Evolutionary conservation across 1,140 invertebrate genomes (phyloP).

Genomic region (Cotesia vestalis): DNA sequence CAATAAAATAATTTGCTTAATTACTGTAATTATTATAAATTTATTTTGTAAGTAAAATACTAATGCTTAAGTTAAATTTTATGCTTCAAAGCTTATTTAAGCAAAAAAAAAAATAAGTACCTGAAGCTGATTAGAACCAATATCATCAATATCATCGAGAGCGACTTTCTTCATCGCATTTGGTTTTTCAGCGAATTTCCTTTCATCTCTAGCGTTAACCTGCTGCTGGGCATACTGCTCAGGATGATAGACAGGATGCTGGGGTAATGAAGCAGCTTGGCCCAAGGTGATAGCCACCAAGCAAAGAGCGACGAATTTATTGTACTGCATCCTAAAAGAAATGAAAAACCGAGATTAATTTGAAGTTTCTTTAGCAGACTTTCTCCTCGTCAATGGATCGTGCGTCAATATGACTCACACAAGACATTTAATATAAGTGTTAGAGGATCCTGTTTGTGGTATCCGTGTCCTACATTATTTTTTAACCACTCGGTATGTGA

Average conservation of each 20-base stretch:
- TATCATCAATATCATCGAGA: conserved; percentile 81
- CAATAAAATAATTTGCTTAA: no score
- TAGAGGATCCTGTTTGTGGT: no score
- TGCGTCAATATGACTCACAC: background rate
- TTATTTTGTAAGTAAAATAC: no score
- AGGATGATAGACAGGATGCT: conserved; percentile 53
- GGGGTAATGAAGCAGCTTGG: conserved; percentile 57
- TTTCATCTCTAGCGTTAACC: conserved; percentile 59
- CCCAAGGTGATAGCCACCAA: conserved; percentile 58
- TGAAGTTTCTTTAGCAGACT: background rate
- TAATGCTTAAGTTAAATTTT: no score
- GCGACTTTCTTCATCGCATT: conserved; percentile 88
- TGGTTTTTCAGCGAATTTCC: conserved; percentile 87
- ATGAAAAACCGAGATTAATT: conserved; percentile 8
- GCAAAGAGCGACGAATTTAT: conserved; percentile 56
- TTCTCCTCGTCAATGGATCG: conserved; percentile 6
- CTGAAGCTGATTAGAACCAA: conserved; percentile 81
- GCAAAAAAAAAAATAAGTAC: conserved; percentile 50
- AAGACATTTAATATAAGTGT: background rate
- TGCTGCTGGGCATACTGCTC: conserved; percentile 65
- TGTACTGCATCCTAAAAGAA: conserved; percentile 55
- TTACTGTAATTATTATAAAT: no score
- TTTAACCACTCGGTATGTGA: conserved; percentile 10
- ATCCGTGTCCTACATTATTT: background rate
- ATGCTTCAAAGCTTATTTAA: background rate